Conservation (phyloP, 2,888 invertebrate genomes). For the Latrodectus hesperus region DNA sequence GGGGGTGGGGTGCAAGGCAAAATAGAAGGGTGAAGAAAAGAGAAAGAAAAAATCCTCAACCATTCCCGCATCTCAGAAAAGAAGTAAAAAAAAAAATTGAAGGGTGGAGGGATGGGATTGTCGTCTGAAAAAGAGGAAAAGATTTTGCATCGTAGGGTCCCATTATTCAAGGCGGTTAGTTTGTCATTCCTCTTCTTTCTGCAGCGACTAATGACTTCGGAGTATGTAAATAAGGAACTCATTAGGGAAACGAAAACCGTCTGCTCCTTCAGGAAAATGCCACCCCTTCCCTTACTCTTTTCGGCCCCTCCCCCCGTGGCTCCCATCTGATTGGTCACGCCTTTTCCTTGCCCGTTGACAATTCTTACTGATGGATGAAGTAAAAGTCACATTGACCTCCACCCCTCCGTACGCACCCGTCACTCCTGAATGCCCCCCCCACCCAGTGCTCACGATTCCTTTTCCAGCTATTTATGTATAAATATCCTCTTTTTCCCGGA, state of each 20-base stretch:
- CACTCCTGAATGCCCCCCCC: slow-evolving; percentile 13
- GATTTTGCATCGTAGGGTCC: slow-evolving; percentile 56
- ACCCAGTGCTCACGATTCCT: slow-evolving; percentile 5
- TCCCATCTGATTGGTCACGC: slow-evolving; percentile 69
- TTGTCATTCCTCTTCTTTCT: slow-evolving; percentile 61
- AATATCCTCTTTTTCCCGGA: slow-evolving; percentile 40
- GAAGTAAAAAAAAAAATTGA: slow-evolving; percentile 34
- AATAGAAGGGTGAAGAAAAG: slow-evolving; percentile 38
- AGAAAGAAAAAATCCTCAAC: slow-evolving; percentile 14
- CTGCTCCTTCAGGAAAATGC: slow-evolving; percentile 59
- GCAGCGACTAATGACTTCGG: slow-evolving; percentile 65
- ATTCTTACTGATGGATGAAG: slow-evolving; percentile 68
- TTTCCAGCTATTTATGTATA: slow-evolving; percentile 61
- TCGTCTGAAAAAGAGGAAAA: slow-evolving; percentile 52
- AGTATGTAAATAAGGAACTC: slow-evolving; percentile 69
- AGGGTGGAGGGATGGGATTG: slow-evolving; percentile 37
- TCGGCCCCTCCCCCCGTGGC: slow-evolving; percentile 41
- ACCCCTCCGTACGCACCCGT: slow-evolving; percentile 22
- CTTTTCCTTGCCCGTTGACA: slow-evolving; percentile 69
- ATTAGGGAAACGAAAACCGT: slow-evolving; percentile 68
- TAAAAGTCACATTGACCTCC: slow-evolving; percentile 39
- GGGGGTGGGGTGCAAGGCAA: slow-evolving; percentile 18
- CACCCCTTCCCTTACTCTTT: slow-evolving; percentile 65
- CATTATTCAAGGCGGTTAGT: slow-evolving; percentile 68
- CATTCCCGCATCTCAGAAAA: slow-evolving; percentile 23